Evolutionary conservation across 2,113 vertebrate species (phyloP), one percentile per base, ranked within the genome.

Genomic region (Pluvialis apricaria): DNA sequence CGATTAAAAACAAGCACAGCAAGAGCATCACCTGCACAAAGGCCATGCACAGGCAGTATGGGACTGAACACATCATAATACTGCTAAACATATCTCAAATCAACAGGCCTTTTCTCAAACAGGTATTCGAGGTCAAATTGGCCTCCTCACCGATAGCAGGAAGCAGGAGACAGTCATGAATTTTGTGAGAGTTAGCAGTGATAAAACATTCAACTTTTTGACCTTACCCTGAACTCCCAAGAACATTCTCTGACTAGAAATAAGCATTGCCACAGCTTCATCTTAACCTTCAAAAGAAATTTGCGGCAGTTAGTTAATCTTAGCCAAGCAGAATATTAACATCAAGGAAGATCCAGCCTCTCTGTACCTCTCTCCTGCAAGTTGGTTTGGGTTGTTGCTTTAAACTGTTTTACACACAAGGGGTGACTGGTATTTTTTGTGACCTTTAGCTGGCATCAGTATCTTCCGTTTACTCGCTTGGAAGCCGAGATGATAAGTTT

Each of bases 401-500:
- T 79, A 92, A 89, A 64, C 4, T 4, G 12, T 4, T 89, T 71
- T 38, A 17, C 57, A 75, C 3, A 68, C 69, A 84, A 89, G 11
- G 14, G 32, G 25, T 0, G 0, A 61, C 2, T 40, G 40, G 58
- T 44, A 61, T 40, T 77, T 85, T 76, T 52, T 60, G 52, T 1
- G 24, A 86, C 93, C 86, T 94, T 83, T 88, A 73, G 45, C 42
- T 57, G 25, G 78, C 47, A 42, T 16, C 5, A 3, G 32, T 38
- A 40, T 51, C 83, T 60, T 71, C 79, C 54, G 24, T 54, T 83
- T 81, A 31, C 73, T 79, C 6, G 3, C 54, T 40, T 73, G 42
- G 52, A 92, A 97, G 65, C 47, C 7, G 36, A 86, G 45, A 92
- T 82, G 52, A 95, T 64, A 89, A 38, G 44, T 75, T 62, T 79